Conservation (phyloP, 2,888 invertebrate genomes). For the Idaea biselata region DNA sequence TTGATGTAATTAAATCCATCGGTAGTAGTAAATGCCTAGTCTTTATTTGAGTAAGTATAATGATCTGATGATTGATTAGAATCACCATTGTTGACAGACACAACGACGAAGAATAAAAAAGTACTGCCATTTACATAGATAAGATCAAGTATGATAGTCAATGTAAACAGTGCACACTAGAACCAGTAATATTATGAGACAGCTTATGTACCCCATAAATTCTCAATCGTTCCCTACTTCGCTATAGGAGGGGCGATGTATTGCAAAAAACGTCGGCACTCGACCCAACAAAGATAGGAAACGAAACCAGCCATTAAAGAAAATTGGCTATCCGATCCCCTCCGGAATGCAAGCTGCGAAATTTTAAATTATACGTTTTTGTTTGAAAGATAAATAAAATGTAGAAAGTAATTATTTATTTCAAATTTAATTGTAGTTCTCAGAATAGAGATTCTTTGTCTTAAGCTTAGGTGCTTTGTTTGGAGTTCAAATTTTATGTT, state of each 20-base stretch:
- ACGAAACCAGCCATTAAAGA: conserved; percentile 75
- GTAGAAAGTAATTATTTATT: conserved; percentile 4
- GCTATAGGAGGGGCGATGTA: conserved; percentile 56
- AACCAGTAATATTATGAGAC: not conserved
- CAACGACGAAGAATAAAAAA: too few relatives aligned
- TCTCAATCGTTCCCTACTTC: conserved; percentile 44
- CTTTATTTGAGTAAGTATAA: too few relatives aligned
- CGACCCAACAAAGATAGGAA: conserved; percentile 70
- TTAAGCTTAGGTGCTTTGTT: too few relatives aligned
- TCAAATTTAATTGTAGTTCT: not conserved
- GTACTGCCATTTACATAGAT: not conserved
- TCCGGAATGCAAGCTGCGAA: conserved; percentile 40
- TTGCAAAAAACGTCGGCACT: conserved; percentile 72
- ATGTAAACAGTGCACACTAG: not conserved
- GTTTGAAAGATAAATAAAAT: conserved; percentile 9
- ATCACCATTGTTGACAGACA: too few relatives aligned
- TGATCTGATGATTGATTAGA: too few relatives aligned
- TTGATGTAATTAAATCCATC: too few relatives aligned
- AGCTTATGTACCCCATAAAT: conserved; percentile 53
- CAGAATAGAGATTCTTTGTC: too few relatives aligned
- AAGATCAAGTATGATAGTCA: not conserved
- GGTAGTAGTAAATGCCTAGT: too few relatives aligned
- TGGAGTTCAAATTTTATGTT: too few relatives aligned
- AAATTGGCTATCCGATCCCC: conserved; percentile 69
- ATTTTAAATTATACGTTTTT: conserved; percentile 48